Evolutionary conservation across 2,113 vertebrate species (phyloP).

Genomic region (Calyptommatus sinebrachiatus): DNA sequence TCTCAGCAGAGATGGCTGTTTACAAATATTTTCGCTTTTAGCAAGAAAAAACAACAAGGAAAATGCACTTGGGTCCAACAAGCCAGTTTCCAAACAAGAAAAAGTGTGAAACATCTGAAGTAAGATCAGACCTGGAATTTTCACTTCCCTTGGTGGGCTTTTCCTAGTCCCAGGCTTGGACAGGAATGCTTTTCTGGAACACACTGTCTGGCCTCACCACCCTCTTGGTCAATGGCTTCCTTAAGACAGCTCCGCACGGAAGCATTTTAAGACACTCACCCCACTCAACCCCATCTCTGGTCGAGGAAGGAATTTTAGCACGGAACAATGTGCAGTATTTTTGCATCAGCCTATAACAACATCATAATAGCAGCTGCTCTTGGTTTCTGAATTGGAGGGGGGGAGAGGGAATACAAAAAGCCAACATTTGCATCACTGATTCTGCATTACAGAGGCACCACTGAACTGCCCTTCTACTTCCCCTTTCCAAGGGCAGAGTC

Average conservation of each 20-base stretch:
- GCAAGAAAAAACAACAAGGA: slow-evolving; percentile 52
- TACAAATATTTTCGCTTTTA: slow-evolving; percentile 62
- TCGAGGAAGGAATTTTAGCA: rapidly evolving
- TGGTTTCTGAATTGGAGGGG: slow-evolving; percentile 30
- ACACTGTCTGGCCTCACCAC: not conserved
- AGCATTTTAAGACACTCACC: rapidly evolving
- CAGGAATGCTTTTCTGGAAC: rapidly evolving
- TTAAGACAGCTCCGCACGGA: not conserved
- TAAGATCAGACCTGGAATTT: not conserved
- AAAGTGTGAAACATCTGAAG: slow-evolving; percentile 29
- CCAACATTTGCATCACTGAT: slow-evolving; percentile 36
- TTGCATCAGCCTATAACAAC: slow-evolving; percentile 29
- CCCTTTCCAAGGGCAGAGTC: slow-evolving; percentile 25
- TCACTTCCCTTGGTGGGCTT: not conserved
- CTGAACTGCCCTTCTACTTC: not conserved
- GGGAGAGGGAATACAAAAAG: slow-evolving; percentile 39
- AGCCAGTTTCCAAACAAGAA: slow-evolving; percentile 32
- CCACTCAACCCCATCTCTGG: rapidly evolving
- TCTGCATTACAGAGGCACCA: slow-evolving; percentile 22
- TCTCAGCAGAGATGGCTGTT: slow-evolving; percentile 58
- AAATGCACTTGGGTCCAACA: slow-evolving; percentile 65
- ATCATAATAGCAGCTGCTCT: slow-evolving; percentile 7
- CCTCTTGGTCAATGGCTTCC: not conserved
- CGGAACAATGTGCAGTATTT: slow-evolving; percentile 45
- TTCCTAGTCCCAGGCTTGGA: rapidly evolving